phyloP scores from a whole-genome alignment of 2,888 invertebrate genomes.

The Drosophila robusta region DNA sequence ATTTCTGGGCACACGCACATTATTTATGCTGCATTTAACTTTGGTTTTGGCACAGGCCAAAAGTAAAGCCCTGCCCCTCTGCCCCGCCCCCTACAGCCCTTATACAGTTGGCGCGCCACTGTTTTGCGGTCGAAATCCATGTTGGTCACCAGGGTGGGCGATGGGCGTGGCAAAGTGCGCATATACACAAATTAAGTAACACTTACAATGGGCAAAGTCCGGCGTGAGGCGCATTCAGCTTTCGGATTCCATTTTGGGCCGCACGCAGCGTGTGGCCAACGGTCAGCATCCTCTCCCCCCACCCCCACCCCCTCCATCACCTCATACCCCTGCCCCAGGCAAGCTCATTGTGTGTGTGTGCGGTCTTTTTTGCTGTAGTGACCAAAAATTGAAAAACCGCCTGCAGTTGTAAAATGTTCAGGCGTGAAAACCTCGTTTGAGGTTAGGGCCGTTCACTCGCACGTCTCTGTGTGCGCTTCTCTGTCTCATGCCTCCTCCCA shows the following conservation, averaged over 20 bases:
- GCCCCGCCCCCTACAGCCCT: background rate
- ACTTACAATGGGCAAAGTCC: slow-evolving; percentile 64
- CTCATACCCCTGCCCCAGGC: no score
- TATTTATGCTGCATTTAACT: slow-evolving; percentile 81
- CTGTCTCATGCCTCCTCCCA: background rate
- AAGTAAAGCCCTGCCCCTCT: slow-evolving; percentile 23
- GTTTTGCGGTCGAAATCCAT: slow-evolving; percentile 72
- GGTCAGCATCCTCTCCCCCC: slow-evolving; percentile 17
- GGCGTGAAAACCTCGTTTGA: slow-evolving; percentile 81
- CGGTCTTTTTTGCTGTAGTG: slow-evolving; percentile 60
- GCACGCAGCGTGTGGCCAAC: slow-evolving; percentile 59
- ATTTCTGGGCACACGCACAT: slow-evolving; percentile 64
- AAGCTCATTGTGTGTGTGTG: background rate
- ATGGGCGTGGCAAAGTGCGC: slow-evolving; percentile 60
- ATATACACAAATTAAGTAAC: slow-evolving; percentile 77
- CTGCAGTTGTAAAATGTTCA: slow-evolving; percentile 81
- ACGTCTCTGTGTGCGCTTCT: background rate
- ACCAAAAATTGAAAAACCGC: slow-evolving; percentile 80
- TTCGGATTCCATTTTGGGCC: slow-evolving; percentile 71
- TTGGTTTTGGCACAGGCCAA: slow-evolving; percentile 67
- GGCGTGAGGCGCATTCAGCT: slow-evolving; percentile 47
- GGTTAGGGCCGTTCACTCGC: slow-evolving; percentile 54
- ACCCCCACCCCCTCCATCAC: background rate
- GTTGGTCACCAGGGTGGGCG: slow-evolving; percentile 35
- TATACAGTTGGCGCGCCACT: slow-evolving; percentile 60